Evolutionary conservation across 1,140 invertebrate species (phyloP), one percentile per base, ranked within the genome.

Genomic region (Onthophagus taurus): DNA sequence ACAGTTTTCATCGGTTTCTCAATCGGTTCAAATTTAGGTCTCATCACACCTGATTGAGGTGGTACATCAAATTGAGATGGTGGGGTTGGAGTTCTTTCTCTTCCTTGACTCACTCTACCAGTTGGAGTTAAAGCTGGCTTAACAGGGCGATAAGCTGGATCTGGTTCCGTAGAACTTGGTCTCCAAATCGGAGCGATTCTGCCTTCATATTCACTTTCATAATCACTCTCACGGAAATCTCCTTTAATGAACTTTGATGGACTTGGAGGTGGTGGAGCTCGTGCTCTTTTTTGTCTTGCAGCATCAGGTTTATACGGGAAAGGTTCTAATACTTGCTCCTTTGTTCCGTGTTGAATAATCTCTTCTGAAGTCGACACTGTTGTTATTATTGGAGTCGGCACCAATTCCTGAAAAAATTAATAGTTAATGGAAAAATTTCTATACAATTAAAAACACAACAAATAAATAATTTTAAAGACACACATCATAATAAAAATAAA

Each of bases 191-290:
- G 69, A 37, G 72, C 69, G 53, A 81, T 77, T 46, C 71, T 69
- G 21, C 70, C 69, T 37, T 84, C 81, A 45, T 77, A 80, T 55
- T 86, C 81, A 55, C 80, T 85, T 61, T 83, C 80, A 50, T 83
- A 83, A 54, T 85, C 82, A 54, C 78, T 79, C 67, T 78, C 72
- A 21, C 71, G 66, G 55, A 81, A 82, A 64, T 84, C 79, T 33
- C 78, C 72, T 52, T 78, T 74, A 34, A 80, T 57, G 65, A 85
- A 80, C 72, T 77, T 76, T 24, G 72, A 74, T 49, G 80, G 71
- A 63, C 73, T 72, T 46, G 68, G 72, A 42, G 72, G 72, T 48
- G 60, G 68, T 31, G 59, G 66, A 44, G 36, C 55, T 54, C 58
- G 63, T n/a, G 47, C 38, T 42, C 51, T 46, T 39, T 61, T 59